A percentile compares a stretch with the other conserved stretches of the same genome.
These are phyloP conservation scores for Thaumatotibia leucotreta DNA, from an alignment of 1,140 invertebrate genomes.

Conservation along the genomic window DNA sequence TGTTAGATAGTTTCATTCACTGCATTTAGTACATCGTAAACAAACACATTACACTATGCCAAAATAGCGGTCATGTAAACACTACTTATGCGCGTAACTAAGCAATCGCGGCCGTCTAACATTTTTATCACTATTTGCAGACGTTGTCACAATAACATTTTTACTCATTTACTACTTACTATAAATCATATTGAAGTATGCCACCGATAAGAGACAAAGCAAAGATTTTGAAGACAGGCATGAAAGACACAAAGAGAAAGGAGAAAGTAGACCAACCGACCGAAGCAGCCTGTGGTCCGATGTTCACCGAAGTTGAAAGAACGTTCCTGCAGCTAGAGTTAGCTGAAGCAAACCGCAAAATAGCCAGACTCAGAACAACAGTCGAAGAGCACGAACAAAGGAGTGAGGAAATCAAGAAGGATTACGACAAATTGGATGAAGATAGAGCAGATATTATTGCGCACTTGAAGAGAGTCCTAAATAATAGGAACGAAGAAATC, in stretches of 20 bases:
- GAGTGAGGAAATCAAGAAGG: conserved; percentile 80
- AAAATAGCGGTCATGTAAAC: not conserved
- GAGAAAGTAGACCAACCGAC: conserved; percentile 2
- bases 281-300: conserved; percentile 63
- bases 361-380: conserved; percentile 82
- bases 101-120: conserved; percentile 20
- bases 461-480: conserved; percentile 85
- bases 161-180: conserved; percentile 11
- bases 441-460: conserved; percentile 90
- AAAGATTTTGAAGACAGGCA: not conserved
- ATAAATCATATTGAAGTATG: conserved; percentile 54
- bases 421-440: conserved; percentile 84
- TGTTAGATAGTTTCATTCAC: no score
- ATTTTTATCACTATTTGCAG: conserved; percentile 30
- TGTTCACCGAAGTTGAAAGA: conserved; percentile 78
- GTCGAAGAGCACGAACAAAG: conserved; percentile 85
- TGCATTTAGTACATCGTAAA: no score
- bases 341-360: conserved; percentile 86
- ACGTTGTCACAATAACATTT: conserved; percentile 10
- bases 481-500: conserved; percentile 86
- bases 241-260: no score
- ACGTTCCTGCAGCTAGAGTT: conserved; percentile 90
- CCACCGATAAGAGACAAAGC: conserved; percentile 44
- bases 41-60: no score
- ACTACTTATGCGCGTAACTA: not conserved